Evolutionary conservation across 92 coral and sea anemone species (phyloP), one percentile per base, ranked within the genome.

Genomic region (Epizoanthus rinbou): DNA sequence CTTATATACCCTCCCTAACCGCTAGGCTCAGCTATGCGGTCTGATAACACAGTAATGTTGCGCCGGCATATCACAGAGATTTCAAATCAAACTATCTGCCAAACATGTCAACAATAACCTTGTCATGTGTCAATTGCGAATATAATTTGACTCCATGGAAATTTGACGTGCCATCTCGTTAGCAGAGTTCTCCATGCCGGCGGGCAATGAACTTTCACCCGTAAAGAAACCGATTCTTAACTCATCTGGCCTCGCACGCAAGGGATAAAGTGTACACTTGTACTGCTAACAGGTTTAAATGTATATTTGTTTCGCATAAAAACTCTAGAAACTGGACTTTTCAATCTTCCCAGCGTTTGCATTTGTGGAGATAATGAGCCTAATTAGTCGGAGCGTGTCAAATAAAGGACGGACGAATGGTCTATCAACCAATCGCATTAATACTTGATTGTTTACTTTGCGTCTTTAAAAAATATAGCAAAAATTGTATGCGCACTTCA

Each of bases 91-190:
- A 22, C 71, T 60, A 59, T 78, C 82, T 78, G 82, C 82, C 82
- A 78, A 78, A 74, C 43, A 60, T 78, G 82, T 78, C 82, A 78
- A 78, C 82, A 78, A 78, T 78, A 78, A 21, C 43, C 82, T 78
- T 78, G 82, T 78, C 82, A 78, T 78, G 64, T 78, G 72, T 78
- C 82, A 78, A 62, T 62, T 62, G 82, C 6, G 59, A 78, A 69
- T 78, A 39, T 71, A 78, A 78, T 78, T 39, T 78, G 82, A 78
- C 57, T 78, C 82, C 82, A 43, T 43, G 57, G 3, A 28, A 37
- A 62, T 50, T 62, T 78, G 82, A 78, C 70, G 82, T 18, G 82
- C 82, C 82, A 78, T 78, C 82, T 78, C 82, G 82, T 78, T 78
- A 78, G 82, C 71, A 62, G 52, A 28, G 45, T 11, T 78, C 43